phyloP scores from a whole-genome alignment of 2,888 invertebrate species.

The Poecilobothrus nobilitatus region DNA sequence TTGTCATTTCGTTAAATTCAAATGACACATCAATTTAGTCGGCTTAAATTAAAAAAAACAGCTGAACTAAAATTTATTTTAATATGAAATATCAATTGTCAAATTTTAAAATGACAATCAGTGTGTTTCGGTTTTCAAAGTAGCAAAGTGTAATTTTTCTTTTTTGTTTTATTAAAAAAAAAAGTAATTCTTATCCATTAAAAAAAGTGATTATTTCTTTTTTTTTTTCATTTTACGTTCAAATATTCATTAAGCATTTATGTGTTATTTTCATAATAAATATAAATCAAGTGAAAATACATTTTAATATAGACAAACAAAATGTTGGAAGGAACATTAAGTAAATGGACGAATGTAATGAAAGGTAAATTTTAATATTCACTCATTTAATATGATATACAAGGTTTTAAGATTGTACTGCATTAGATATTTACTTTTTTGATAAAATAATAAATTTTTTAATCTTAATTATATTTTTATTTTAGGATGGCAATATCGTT shows the following conservation, averaged over 20 bases:
- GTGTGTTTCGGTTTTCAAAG: slow-evolving; percentile 1
- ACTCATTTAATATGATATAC: not conserved
- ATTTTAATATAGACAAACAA: not conserved
- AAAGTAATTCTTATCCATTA: not conserved
- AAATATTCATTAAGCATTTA: not conserved
- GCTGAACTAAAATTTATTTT: too few relatives aligned
- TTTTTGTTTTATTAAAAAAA: not conserved
- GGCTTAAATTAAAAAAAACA: too few relatives aligned
- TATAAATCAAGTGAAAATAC: not conserved
- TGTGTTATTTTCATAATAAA: not conserved
- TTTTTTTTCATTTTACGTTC: not conserved
- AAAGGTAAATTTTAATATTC: slow-evolving; percentile 25
- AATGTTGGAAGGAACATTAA: slow-evolving; percentile 39
- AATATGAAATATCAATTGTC: not conserved
- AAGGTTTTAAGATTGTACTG: not conserved
- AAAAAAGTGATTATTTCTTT: not conserved
- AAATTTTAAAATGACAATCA: not conserved
- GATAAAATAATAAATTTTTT: not conserved
- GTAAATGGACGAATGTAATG: slow-evolving; percentile 46
- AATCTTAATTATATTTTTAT: not conserved
- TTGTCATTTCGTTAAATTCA: too few relatives aligned
- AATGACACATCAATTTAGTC: too few relatives aligned
- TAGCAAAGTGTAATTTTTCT: not conserved
- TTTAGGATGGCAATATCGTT: slow-evolving; percentile 94
- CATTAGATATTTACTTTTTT: not conserved